phyloP scores from a whole-genome alignment of 2,113 vertebrate genomes.

The Excalfactoria chinensis region DNA sequence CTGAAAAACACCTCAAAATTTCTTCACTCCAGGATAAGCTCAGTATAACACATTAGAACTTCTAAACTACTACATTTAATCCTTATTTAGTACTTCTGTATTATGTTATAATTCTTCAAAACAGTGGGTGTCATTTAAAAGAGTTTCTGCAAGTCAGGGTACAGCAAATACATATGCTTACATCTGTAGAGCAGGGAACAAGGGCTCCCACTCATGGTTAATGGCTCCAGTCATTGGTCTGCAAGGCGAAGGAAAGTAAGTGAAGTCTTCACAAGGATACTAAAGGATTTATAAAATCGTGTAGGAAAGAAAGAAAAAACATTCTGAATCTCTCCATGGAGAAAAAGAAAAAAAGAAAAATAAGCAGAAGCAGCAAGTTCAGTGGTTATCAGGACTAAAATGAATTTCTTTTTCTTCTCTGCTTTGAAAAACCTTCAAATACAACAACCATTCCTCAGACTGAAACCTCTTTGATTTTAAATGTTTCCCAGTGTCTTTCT shows the following conservation, averaged over 20 bases:
- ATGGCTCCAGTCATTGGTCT: not conserved
- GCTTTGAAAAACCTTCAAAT: constrained; percentile 60
- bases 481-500: constrained; percentile 70
- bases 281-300: constrained; percentile 41
- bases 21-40: not conserved
- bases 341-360: constrained; percentile 26
- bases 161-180: not conserved
- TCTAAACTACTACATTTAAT: not conserved
- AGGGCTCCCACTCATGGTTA: not conserved
- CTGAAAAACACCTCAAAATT: not conserved
- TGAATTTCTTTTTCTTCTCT: constrained; percentile 14
- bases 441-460: constrained; percentile 61
- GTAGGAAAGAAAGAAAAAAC: constrained; percentile 49
- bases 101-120: not conserved
- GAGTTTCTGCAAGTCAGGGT: not conserved
- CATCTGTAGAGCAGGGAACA: not conserved
- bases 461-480: constrained; percentile 68
- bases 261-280: constrained; percentile 5
- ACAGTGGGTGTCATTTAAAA: not conserved
- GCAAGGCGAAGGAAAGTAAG: constrained; percentile 15
- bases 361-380: constrained; percentile 42
- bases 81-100: not conserved
- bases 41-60: not conserved
- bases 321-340: constrained; percentile 31
- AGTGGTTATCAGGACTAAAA: constrained; percentile 55